Base-by-base conservation (phyloP, 2,888 invertebrate genomes). In the Nomada fucata region DNA sequence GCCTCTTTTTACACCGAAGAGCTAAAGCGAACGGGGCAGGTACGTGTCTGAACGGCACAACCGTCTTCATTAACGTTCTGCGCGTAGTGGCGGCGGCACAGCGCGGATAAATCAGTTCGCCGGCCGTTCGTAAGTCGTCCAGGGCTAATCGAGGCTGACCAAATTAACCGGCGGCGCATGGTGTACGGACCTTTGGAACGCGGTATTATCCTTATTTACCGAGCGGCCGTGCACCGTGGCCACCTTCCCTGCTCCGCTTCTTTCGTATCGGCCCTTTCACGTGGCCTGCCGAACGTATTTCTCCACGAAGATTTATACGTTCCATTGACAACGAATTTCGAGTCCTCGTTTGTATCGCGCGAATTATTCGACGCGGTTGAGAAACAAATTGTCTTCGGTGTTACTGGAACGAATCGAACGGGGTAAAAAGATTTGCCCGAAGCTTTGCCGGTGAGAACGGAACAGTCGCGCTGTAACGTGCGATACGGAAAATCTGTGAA, bases 151-250 rank as follows among this genome's bases (percentile, higher is more conserved):
- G 86, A 79, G 85, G 55, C 64, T 70, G 86, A 69, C 86, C 77
- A 78, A 86, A 86, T 86, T 83, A 86, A 86, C 86, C 73, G 73
- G 53, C 68, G 61, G 73, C 42, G 67, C 67, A 79, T 29, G 68
- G 73, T 74, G 71, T 76, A 70, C 59, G 69, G 70, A 70, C 77
- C 83, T 64, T 57, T 60, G 70, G 44, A 70, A 75, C 68, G 77
- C 77, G 86, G 86, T 61, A 77, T 80, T 83, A 78, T 75, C 76
- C 86, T 83, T 86, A 83, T 85, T 85, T 85, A 80, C 76, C 50
- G 75, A 70, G 55, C 13, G 70, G 53, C 79, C 71, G 57, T 44
- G 73, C 60, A n/a, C 67, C 69, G 23, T 11, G 67, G 29, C 53
- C 81, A 64, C 36, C 23, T 63, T 79, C 26, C 44, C 68, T 53